phyloP scores from a whole-genome alignment of 2,888 invertebrate genomes.

The Aproaerema taeniolella region DNA sequence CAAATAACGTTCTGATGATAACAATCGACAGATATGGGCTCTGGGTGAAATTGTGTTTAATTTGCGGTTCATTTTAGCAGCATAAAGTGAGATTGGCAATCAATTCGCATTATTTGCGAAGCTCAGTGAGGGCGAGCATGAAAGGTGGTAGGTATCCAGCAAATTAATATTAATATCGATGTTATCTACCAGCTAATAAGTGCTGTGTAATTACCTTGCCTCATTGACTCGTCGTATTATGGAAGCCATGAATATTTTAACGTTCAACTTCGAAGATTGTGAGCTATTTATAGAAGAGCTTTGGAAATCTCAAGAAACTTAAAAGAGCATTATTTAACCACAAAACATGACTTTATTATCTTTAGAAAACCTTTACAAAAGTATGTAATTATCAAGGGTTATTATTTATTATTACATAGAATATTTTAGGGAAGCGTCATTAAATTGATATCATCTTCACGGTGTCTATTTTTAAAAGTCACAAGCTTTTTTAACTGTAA shows the following conservation, averaged over 20 bases:
- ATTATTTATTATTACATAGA: too few relatives aligned
- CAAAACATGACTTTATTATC: too few relatives aligned
- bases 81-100: slow-evolving; percentile 30
- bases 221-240: slow-evolving; percentile 40
- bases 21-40: too few relatives aligned
- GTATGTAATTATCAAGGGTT: too few relatives aligned
- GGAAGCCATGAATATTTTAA: slow-evolving; percentile 47
- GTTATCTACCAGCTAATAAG: slow-evolving; percentile 47
- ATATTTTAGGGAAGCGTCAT: too few relatives aligned
- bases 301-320: too few relatives aligned
- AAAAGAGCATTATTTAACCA: too few relatives aligned
- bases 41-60: slow-evolving; percentile 18
- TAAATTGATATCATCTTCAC: too few relatives aligned
- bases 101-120: slow-evolving; percentile 27
- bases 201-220: slow-evolving; percentile 40
- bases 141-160: slow-evolving; percentile 40
- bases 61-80: slow-evolving; percentile 34
- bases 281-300: slow-evolving; percentile 24
- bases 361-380: too few relatives aligned
- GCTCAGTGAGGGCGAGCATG: slow-evolving; percentile 34
- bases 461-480: too few relatives aligned
- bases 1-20: slow-evolving; percentile 3
- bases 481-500: too few relatives aligned
- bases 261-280: slow-evolving; percentile 29
- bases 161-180: slow-evolving; percentile 38